Percentiles rank a stretch among this genome's conserved stretches.
These are phyloP conservation scores for Pangasianodon gigas DNA, from an alignment of 2,113 vertebrate genomes.

Conservation along the genomic window DNA sequence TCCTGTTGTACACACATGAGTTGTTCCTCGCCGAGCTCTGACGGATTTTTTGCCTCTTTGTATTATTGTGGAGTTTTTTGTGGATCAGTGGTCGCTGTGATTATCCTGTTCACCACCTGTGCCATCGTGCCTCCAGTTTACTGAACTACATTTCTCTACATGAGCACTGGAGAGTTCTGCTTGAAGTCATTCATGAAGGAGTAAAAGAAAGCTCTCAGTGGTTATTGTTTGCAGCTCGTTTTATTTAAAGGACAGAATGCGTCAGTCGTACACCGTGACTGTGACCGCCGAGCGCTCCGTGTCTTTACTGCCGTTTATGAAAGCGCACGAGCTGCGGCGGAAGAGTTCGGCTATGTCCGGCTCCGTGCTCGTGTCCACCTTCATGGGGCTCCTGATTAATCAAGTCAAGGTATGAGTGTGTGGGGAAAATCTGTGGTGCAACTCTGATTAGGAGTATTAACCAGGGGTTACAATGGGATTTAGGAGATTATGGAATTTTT, in stretches of 20 bases:
- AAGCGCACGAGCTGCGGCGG: conserved; percentile 80
- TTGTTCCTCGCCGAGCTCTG: neutral
- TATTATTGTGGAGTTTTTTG: neutral
- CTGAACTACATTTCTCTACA: neutral
- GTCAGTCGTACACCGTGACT: conserved; percentile 90
- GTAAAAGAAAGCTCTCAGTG: neutral
- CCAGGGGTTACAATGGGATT: neutral
- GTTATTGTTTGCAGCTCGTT: neutral
- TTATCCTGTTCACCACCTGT: neutral
- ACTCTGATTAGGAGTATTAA: neutral
- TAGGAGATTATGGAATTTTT: neutral
- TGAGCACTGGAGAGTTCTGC: neutral
- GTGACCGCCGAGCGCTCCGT: conserved; percentile 84
- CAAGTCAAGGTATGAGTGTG: conserved; percentile 86
- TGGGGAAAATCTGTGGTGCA: neutral
- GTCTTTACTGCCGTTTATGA: conserved; percentile 79
- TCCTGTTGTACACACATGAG: neutral
- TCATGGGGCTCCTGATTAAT: conserved; percentile 92
- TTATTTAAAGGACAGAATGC: conserved; percentile 70
- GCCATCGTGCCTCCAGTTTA: neutral
- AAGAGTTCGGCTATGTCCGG: conserved; percentile 79
- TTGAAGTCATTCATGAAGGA: neutral
- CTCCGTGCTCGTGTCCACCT: conserved; percentile 89
- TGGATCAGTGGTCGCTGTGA: neutral
- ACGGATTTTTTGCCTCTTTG: neutral